Evolutionary conservation across 2,888 invertebrate genomes (phyloP).

Genomic region (Ormyrus nitidulus): DNA sequence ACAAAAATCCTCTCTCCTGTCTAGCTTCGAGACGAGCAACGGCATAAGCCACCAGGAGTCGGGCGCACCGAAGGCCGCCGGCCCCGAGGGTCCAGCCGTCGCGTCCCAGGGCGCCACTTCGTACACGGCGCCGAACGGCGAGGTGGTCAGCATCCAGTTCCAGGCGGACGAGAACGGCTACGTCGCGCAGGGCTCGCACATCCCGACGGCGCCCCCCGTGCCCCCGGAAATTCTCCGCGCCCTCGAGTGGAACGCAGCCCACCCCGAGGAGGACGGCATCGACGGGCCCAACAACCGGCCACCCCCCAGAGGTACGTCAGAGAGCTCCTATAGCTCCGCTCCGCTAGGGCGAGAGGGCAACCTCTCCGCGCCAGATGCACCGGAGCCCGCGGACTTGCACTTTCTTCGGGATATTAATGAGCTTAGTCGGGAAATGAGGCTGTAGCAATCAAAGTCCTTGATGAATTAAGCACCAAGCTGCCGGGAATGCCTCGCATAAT

Average conservation of each 20-base stretch:
- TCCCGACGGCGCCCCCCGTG: slow-evolving; percentile 75
- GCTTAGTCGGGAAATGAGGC: no score
- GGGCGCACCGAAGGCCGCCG: slow-evolving; percentile 73
- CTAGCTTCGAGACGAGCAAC: slow-evolving; percentile 76
- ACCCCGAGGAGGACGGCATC: slow-evolving; percentile 73
- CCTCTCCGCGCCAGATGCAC: no score
- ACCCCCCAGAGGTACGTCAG: slow-evolving; percentile 64
- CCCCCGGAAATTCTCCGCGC: slow-evolving; percentile 75
- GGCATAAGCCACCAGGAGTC: slow-evolving; percentile 76
- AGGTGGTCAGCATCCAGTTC: slow-evolving; percentile 73
- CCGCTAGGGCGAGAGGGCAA: no score
- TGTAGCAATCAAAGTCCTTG: no score
- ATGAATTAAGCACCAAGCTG: no score
- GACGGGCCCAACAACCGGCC: slow-evolving; percentile 62
- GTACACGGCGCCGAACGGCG: slow-evolving; percentile 75
- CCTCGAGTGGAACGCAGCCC: slow-evolving; percentile 75
- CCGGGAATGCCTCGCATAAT: no score
- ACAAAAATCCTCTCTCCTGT: no score
- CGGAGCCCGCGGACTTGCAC: no score
- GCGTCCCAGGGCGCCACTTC: slow-evolving; percentile 74
- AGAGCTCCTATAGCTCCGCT: not conserved
- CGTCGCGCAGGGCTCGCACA: slow-evolving; percentile 74
- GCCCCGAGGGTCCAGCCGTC: slow-evolving; percentile 72
- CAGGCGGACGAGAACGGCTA: slow-evolving; percentile 74
- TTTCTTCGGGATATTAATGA: no score